Conservation (phyloP, 2,113 vertebrate genomes). For the Lota lota region DNA sequence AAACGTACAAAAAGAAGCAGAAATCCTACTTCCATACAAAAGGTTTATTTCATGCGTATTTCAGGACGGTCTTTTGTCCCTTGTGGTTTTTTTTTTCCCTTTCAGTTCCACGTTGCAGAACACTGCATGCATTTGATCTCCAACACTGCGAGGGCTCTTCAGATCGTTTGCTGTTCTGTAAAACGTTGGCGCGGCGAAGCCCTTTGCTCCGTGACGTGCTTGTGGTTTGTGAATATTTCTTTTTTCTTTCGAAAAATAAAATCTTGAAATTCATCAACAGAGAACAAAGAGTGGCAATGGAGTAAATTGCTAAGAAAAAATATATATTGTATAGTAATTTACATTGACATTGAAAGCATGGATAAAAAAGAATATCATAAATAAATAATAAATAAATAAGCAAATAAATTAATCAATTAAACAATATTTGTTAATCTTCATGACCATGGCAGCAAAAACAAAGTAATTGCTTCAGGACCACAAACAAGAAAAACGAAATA, state of each 20-base stretch:
- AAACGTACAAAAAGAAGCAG: slow-evolving; percentile 29
- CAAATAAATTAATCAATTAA: too few species aligned
- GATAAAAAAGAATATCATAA: too few species aligned
- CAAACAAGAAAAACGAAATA: too few species aligned
- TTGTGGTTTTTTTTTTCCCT: slow-evolving; percentile 63
- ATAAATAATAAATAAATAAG: too few species aligned
- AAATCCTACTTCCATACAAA: slow-evolving; percentile 58
- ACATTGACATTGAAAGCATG: slow-evolving; percentile 77
- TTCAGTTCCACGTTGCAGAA: slow-evolving; percentile 80
- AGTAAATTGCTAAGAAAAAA: slow-evolving; percentile 52
- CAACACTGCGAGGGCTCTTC: slow-evolving; percentile 11
- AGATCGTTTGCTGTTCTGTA: too few species aligned
- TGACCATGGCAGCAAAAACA: too few species aligned
- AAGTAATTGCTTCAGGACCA: too few species aligned
- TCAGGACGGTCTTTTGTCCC: too few species aligned
- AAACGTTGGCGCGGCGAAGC: too few species aligned
- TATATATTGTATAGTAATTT: slow-evolving; percentile 26
- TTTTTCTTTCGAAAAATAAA: slow-evolving; percentile 67
- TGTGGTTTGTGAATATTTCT: slow-evolving; percentile 50
- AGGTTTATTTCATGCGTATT: slow-evolving; percentile 90
- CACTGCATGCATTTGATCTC: slow-evolving; percentile 87
- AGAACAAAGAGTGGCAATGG: slow-evolving; percentile 73
- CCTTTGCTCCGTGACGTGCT: neutral
- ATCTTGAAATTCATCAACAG: slow-evolving; percentile 76
- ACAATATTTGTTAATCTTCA: too few species aligned